Percentiles rank a stretch among this genome's conserved stretches.
Conservation (phyloP, 1,140 invertebrate species). For the Leguminivora glycinivorella region DNA sequence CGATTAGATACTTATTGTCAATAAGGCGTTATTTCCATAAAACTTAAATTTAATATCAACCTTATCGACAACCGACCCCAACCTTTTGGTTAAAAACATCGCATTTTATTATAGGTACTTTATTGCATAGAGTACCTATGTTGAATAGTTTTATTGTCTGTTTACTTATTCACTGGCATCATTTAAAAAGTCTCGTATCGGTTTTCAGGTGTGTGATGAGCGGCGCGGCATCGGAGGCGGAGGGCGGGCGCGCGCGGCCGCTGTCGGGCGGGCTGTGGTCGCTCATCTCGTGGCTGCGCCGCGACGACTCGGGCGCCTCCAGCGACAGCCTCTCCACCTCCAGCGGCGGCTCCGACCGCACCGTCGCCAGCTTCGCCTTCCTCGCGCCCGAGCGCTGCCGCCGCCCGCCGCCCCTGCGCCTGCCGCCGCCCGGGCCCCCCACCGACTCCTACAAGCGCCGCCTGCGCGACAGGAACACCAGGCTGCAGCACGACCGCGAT, state of each 20-base stretch:
- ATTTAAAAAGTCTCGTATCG: not conserved
- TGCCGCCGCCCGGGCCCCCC: slow-evolving; percentile 76
- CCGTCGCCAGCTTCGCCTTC: slow-evolving; percentile 86
- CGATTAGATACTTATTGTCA: too few species aligned
- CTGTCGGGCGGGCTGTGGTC: slow-evolving; percentile 67
- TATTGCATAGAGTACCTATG: too few species aligned
- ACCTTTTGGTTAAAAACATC: too few species aligned
- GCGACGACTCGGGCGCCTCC: slow-evolving; percentile 56
- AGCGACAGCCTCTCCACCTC: slow-evolving; percentile 67
- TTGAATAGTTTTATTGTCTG: not conserved
- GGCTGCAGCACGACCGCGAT: slow-evolving; percentile 79
- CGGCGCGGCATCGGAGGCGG: slow-evolving; percentile 47
- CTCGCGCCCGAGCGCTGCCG: slow-evolving; percentile 77
- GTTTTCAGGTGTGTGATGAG: slow-evolving; percentile 70
- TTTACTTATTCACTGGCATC: not conserved
- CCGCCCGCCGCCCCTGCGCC: slow-evolving; percentile 59
- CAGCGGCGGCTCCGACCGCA: slow-evolving; percentile 82
- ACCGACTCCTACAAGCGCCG: slow-evolving; percentile 82
- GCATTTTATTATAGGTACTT: too few species aligned
- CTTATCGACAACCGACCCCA: too few species aligned
- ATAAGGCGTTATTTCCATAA: too few species aligned
- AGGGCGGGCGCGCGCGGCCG: slow-evolving; percentile 60
- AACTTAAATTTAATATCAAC: too few species aligned
- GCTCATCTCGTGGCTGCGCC: slow-evolving; percentile 66
- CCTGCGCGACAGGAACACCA: slow-evolving; percentile 80